A percentile compares a stretch with the other conserved stretches of the same genome.
These are phyloP conservation scores for Henricia sp. DNA, from an alignment of 53 echinoderm and acorn worm genomes.

Conservation along the genomic window DNA sequence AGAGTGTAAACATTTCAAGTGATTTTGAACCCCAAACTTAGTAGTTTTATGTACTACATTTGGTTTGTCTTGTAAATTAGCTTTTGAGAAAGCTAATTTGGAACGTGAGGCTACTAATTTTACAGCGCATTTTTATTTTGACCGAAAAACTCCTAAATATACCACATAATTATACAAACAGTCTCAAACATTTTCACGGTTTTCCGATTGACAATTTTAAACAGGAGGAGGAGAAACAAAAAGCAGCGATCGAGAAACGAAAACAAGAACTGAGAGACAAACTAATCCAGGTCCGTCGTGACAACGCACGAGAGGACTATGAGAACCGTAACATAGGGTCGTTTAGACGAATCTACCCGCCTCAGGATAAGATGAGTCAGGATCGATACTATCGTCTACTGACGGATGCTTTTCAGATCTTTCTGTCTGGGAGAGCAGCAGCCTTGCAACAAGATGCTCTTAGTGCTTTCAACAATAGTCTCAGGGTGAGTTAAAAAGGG, in stretches of 20 bases:
- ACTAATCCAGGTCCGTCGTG: conserved; percentile 81
- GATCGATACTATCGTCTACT: conserved; percentile 81
- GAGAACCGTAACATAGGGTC: conserved; percentile 95
- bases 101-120: too few relatives aligned
- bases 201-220: too few relatives aligned
- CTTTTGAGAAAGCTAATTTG: too few relatives aligned
- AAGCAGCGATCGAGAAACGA: conserved; percentile 78
- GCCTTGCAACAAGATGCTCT: conserved; percentile 77
- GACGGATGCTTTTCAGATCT: conserved; percentile 90
- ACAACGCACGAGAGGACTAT: conserved; percentile 92
- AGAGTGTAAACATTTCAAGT: too few relatives aligned
- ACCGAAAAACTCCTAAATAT: too few relatives aligned
- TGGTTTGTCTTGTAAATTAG: too few relatives aligned
- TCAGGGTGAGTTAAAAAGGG: conserved; percentile 44
- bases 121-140: too few relatives aligned
- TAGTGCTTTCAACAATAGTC: conserved; percentile 41
- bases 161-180: too few relatives aligned
- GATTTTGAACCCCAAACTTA: too few relatives aligned
- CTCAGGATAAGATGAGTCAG: conserved; percentile 74
- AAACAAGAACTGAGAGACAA: conserved; percentile 90
- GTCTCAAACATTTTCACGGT: too few relatives aligned
- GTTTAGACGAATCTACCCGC: conserved; percentile 91
- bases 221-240: conserved; percentile 86
- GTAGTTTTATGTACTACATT: too few relatives aligned
- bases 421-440: conserved; percentile 86